phyloP scores from a whole-genome alignment of 2,797 vertebrate genomes.

The Falco cherrug region DNA sequence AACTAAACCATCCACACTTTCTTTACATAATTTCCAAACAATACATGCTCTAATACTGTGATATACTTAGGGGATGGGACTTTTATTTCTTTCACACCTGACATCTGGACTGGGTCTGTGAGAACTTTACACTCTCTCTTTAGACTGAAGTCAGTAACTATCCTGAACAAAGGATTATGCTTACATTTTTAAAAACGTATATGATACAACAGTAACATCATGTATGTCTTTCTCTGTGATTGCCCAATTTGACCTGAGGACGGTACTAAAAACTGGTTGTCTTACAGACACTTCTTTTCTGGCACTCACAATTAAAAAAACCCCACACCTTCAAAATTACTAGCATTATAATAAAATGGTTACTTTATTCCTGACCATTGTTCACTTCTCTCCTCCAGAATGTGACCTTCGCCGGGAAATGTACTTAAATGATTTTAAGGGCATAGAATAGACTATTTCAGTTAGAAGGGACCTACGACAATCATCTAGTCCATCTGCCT shows the following conservation, averaged over 20 bases:
- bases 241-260: background rate
- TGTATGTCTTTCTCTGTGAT: background rate
- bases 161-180: background rate
- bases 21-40: background rate
- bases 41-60: background rate
- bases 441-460: background rate
- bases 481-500: background rate
- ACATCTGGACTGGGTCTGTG: background rate
- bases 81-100: background rate
- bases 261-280: background rate
- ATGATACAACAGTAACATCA: background rate
- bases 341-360: background rate
- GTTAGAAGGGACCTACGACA: accelerated
- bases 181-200: background rate
- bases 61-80: background rate
- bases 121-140: background rate
- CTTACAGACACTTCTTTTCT: background rate
- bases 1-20: background rate
- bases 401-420: background rate
- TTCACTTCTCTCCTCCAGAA: background rate
- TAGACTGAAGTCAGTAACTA: background rate
- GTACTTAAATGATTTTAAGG: background rate
- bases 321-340: background rate
- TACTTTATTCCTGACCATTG: background rate
- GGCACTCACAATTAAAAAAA: background rate